Percentiles rank a stretch among this genome's conserved stretches.
phyloP scores from a whole-genome alignment of 2,797 vertebrate genomes.

The Argentina silus region DNA sequence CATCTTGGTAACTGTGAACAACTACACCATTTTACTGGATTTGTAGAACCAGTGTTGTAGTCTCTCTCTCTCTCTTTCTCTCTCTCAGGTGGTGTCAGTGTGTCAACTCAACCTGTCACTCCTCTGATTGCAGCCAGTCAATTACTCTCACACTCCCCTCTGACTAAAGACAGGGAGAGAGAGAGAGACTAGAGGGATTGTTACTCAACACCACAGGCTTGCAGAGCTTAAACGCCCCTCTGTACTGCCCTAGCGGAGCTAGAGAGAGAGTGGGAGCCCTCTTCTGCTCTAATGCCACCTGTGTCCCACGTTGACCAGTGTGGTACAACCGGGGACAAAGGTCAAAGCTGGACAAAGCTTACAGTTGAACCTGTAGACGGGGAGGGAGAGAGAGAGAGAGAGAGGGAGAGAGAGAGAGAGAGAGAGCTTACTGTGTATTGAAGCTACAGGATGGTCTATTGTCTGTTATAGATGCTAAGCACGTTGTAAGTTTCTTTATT shows the following conservation, averaged over 20 bases:
- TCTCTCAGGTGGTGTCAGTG: constrained; percentile 63
- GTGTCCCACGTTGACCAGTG: constrained; percentile 37
- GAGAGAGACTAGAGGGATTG: constrained; percentile 37
- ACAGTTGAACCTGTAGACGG: constrained; percentile 53
- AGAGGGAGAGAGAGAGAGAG: too few species aligned
- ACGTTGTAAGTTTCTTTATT: too few species aligned
- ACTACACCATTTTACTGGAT: neutral
- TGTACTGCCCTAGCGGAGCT: constrained; percentile 44
- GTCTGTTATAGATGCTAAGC: too few species aligned
- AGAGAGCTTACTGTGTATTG: too few species aligned
- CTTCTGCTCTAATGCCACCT: constrained; percentile 47
- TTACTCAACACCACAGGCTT: constrained; percentile 61
- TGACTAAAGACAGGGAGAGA: constrained; percentile 36
- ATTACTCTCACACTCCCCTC: constrained; percentile 49
- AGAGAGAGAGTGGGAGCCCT: constrained; percentile 37
- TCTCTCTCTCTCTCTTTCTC: constrained; percentile 51
- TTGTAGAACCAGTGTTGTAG: constrained; percentile 5
- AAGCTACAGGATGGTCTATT: too few species aligned
- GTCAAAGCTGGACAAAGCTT: constrained; percentile 28
- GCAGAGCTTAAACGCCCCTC: constrained; percentile 49
- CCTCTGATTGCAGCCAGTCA: constrained; percentile 65
- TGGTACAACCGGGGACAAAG: constrained; percentile 52
- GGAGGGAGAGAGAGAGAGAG: too few species aligned
- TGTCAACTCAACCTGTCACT: constrained; percentile 71
- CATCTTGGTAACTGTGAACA: constrained; percentile 7